phyloP scores from a whole-genome alignment of 2,888 invertebrate genomes.

The Heliothis peltigera region DNA sequence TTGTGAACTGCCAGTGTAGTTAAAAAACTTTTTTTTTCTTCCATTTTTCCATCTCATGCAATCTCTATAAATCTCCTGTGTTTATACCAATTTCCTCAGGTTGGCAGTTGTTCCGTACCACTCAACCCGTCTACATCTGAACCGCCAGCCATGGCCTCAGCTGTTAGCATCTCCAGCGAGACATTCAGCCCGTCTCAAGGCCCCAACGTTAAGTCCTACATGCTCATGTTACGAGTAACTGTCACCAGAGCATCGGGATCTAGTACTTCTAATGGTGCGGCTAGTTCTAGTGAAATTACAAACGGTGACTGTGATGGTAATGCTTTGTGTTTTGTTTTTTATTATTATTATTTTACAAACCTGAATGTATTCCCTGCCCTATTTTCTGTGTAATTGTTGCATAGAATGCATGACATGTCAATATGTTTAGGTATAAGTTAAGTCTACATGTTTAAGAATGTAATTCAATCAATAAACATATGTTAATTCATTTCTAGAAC shows the following conservation, averaged over 20 bases:
- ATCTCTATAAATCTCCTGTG: background rate
- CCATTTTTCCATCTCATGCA: background rate
- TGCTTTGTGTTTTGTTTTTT: conserved; percentile 51
- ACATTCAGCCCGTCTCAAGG: conserved; percentile 95
- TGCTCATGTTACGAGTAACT: conserved; percentile 93
- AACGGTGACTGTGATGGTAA: conserved; percentile 88
- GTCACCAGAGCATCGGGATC: conserved; percentile 76
- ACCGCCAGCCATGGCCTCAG: conserved; percentile 92
- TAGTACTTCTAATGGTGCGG: conserved; percentile 69
- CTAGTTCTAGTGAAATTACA: conserved; percentile 85
- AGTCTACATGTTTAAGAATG: conserved; percentile 22
- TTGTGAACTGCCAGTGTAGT: background rate
- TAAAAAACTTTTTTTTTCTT: background rate
- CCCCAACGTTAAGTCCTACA: conserved; percentile 95
- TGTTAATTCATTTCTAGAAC: conserved; percentile 83
- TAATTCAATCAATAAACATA: conserved; percentile 1
- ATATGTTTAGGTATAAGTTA: too few relatives aligned
- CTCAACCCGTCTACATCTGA: conserved; percentile 92
- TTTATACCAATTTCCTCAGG: conserved; percentile 79
- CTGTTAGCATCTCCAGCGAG: conserved; percentile 96
- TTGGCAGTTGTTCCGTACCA: conserved; percentile 93
- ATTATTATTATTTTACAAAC: background rate
- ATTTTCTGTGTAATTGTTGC: conserved; percentile 35
- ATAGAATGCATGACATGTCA: conserved; percentile 40
- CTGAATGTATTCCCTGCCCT: conserved; percentile 13